Conservation (phyloP, 2,888 invertebrate genomes). For the Lumbricus terrestris region DNA sequence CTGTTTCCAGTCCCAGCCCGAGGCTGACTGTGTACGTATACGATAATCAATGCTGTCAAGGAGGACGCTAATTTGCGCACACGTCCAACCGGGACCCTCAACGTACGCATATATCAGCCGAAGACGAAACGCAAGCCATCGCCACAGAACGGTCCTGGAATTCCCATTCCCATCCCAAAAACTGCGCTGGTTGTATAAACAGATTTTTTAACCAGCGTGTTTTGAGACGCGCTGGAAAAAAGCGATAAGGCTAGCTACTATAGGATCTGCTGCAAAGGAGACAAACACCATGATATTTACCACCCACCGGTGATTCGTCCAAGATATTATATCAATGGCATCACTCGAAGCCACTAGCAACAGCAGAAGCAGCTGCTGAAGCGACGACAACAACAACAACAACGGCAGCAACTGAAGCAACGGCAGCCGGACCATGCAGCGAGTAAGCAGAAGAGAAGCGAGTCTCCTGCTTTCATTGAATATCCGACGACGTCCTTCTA, state of each 20-base stretch:
- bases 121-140: not conserved
- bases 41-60: not conserved
- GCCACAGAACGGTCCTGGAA: not conserved
- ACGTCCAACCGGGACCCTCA: not conserved
- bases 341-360: not conserved
- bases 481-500: not conserved
- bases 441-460: not conserved
- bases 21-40: not conserved
- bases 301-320: not conserved
- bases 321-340: not conserved
- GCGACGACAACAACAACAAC: not conserved
- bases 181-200: not conserved
- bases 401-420: not conserved
- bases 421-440: not conserved
- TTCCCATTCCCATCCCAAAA: not conserved
- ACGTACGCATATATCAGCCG: not conserved
- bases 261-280: not conserved
- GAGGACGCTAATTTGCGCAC: constrained; percentile 3
- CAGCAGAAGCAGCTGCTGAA: not conserved
- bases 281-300: not conserved
- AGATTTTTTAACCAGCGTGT: not conserved
- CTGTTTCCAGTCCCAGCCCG: not conserved
- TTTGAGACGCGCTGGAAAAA: not conserved
- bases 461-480: constrained; percentile 3
- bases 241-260: too few relatives aligned